Percentiles rank a stretch among this genome's conserved stretches.
phyloP scores from a whole-genome alignment of 2,113 vertebrate species.

The Colinus virginianus region DNA sequence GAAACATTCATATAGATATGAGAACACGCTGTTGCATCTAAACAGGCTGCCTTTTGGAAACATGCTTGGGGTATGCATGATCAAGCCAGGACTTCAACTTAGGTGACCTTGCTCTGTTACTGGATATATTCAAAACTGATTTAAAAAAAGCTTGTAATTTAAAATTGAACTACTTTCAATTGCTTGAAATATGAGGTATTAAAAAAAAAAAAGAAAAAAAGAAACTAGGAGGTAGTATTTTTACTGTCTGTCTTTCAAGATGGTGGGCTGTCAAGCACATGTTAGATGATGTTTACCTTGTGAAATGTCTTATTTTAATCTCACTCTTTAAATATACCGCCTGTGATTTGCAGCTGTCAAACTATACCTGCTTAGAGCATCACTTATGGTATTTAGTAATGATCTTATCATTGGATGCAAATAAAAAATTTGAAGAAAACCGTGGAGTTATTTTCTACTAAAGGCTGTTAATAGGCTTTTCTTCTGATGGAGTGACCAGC shows the following conservation, averaged over 20 bases:
- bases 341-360: not conserved
- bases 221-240: not conserved
- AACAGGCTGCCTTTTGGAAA: not conserved
- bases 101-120: not conserved
- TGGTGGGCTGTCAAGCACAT: not conserved
- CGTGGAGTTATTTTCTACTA: not conserved
- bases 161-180: not conserved
- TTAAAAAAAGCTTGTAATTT: not conserved
- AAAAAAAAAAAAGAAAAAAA: not conserved
- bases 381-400: not conserved
- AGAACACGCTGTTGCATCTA: rapidly evolving
- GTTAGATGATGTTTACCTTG: not conserved
- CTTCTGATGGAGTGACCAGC: not conserved
- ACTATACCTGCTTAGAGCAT: not conserved
- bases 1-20: rapidly evolving
- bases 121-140: not conserved
- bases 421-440: not conserved
- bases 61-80: not conserved
- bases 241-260: not conserved
- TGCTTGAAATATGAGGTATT: not conserved
- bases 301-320: not conserved
- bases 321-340: not conserved
- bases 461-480: not conserved
- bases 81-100: not conserved
- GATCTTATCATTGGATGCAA: not conserved